Evolutionary conservation across 37 sponge, comb jelly and placozoan species (phyloP).

Genomic region (Chondrilla cf. caribensis): DNA sequence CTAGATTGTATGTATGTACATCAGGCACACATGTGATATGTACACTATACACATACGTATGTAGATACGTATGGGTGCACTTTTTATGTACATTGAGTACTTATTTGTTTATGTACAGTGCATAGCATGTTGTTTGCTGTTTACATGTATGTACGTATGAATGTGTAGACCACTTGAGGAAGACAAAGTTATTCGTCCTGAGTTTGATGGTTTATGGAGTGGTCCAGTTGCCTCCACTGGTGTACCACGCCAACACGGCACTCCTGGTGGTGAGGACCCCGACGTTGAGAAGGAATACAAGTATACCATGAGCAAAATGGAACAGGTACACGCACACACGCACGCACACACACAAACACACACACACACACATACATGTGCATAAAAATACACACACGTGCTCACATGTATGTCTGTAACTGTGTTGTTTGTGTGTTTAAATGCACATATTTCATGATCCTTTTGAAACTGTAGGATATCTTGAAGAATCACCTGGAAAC

Average conservation of each 20-base stretch:
- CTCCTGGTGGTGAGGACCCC: neutral
- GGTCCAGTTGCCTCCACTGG: neutral
- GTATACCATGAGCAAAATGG: conserved; percentile 18
- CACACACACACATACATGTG: neutral
- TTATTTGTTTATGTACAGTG: conserved; percentile 7
- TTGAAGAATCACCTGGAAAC: conserved; percentile 54
- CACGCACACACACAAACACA: neutral
- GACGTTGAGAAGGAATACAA: neutral
- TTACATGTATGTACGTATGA: conserved; percentile 7
- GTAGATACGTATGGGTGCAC: no score
- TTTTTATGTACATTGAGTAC: neutral
- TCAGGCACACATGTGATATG: no score
- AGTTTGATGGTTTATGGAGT: conserved; percentile 61
- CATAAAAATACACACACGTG: neutral
- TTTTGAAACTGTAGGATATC: conserved; percentile 42
- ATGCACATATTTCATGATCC: neutral
- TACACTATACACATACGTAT: no score
- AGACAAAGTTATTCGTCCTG: conserved; percentile 15
- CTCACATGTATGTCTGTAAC: neutral
- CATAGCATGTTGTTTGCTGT: neutral
- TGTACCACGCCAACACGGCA: neutral
- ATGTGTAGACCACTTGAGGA: neutral
- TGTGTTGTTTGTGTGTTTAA: neutral
- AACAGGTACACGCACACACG: conserved; percentile 18
- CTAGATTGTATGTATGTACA: no score